phyloP scores from a whole-genome alignment of 1,140 invertebrate species.

The Drosophila asahinai region DNA sequence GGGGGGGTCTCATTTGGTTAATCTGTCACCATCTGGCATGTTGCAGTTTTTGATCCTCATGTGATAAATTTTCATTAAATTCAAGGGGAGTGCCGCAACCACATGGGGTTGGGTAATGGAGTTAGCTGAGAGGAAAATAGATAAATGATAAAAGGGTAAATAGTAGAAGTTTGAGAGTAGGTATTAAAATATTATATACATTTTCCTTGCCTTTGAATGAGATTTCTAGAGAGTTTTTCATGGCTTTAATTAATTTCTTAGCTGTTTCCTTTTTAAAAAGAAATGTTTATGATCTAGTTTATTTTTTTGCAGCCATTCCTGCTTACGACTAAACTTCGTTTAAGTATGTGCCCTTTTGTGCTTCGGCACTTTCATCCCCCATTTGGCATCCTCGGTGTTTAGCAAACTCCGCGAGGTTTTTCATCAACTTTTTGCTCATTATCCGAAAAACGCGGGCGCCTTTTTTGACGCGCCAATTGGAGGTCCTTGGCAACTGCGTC shows the following conservation, averaged over 20 bases:
- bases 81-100: neutral
- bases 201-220: no score
- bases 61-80: conserved; percentile 78
- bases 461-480: conserved; percentile 73
- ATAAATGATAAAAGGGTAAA: neutral
- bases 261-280: neutral
- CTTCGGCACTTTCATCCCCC: conserved; percentile 57
- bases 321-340: neutral
- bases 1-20: conserved; percentile 61
- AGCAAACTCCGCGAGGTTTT: conserved; percentile 52
- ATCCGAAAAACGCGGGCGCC: conserved; percentile 68
- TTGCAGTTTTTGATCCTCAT: conserved; percentile 50
- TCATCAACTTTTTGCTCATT: conserved; percentile 75
- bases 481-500: conserved; percentile 64
- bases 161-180: no score
- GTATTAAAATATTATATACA: no score
- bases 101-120: neutral
- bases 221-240: neutral
- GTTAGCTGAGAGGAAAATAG: neutral
- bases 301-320: no score
- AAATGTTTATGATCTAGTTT: no score
- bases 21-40: conserved; percentile 66
- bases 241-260: neutral
- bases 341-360: conserved; percentile 32
- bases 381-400: conserved; percentile 49